Conservation (phyloP, 64 coral and sea anemone species). For the Dendrophyllia cribrosa region DNA sequence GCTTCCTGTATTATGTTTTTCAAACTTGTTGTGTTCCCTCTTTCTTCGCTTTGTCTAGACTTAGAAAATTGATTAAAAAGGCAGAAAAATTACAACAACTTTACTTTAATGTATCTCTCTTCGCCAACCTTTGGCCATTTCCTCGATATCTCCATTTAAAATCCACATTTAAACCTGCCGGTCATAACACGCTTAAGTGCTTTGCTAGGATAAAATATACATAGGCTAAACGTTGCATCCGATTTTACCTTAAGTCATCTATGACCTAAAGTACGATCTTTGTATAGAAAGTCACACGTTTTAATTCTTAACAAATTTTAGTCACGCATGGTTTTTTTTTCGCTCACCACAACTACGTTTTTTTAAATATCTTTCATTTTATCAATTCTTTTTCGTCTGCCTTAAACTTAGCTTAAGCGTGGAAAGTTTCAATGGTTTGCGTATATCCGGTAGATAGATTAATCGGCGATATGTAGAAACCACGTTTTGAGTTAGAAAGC, state of each 20-base stretch:
- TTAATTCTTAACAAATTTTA: not conserved
- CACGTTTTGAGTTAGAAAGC: not conserved
- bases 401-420: not conserved
- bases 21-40: not conserved
- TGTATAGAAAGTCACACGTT: conserved; percentile 6
- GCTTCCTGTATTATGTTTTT: not conserved
- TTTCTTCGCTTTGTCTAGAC: not conserved
- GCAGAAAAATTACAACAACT: no score
- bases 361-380: not conserved
- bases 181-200: not conserved
- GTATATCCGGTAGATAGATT: not conserved
- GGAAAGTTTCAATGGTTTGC: not conserved
- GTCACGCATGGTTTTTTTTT: conserved; percentile 15
- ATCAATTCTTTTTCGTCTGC: not conserved
- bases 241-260: conserved; percentile 4
- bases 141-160: no score
- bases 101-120: no score
- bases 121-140: no score
- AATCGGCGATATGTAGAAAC: not conserved
- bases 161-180: not conserved
- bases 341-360: not conserved
- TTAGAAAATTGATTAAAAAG: not conserved
- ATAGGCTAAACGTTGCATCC: conserved; percentile 12
- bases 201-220: conserved; percentile 28
- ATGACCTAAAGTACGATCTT: not conserved